These are phyloP conservation scores for Cyprinodon tularosa DNA, from an alignment of 2,113 vertebrate species.

Conservation along the genomic window DNA sequence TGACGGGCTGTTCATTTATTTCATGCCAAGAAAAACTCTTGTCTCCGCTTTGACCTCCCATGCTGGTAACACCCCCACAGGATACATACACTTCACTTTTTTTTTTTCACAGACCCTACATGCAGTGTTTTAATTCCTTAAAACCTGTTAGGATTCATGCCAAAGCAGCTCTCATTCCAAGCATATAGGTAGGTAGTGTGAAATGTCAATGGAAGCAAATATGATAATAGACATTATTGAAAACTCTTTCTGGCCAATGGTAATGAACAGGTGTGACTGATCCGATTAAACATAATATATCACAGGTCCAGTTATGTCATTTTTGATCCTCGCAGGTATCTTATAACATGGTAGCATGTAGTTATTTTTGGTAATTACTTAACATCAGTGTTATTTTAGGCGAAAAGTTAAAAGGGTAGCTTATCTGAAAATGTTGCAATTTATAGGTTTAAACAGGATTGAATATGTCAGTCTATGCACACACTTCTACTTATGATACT, in stretches of 20 bases:
- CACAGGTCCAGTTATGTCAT: background rate
- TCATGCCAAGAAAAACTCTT: constrained; percentile 36
- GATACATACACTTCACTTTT: constrained; percentile 12
- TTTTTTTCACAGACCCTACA: background rate
- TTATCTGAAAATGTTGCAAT: background rate
- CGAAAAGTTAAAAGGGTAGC: background rate
- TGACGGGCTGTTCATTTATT: constrained; percentile 48
- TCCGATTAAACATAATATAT: constrained; percentile 45
- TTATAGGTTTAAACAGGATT: background rate
- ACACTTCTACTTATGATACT: background rate
- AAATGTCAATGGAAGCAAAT: constrained; percentile 32
- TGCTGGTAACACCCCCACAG: constrained; percentile 24
- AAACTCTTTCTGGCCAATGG: constrained; percentile 15
- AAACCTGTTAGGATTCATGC: constrained; percentile 18
- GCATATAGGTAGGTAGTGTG: constrained; percentile 1
- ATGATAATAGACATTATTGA: constrained; percentile 5
- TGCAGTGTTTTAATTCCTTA: constrained; percentile 18
- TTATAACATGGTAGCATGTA: constrained; percentile 1
- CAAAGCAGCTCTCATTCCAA: constrained; percentile 17
- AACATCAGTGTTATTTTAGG: background rate
- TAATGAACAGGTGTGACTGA: constrained; percentile 23
- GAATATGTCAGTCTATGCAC: background rate
- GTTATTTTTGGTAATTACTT: background rate
- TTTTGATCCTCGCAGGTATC: background rate
- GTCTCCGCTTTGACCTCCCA: constrained; percentile 28